Evolutionary conservation across 1,140 invertebrate species (phyloP).

Genomic region (Saxidomus purpurata): DNA sequence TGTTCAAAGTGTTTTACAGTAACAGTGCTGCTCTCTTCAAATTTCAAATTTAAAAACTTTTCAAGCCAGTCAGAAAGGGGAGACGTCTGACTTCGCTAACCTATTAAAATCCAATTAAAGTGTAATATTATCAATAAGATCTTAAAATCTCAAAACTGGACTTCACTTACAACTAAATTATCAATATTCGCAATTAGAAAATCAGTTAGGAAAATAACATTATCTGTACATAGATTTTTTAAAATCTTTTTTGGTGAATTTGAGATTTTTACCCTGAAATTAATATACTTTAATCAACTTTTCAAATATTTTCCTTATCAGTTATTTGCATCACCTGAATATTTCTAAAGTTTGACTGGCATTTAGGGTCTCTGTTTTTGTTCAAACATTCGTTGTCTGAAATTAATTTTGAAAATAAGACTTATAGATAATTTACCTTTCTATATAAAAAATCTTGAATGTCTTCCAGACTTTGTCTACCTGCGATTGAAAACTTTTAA

Average conservation of each 20-base stretch:
- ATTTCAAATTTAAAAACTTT: slow-evolving; percentile 17
- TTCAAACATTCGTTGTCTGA: background rate
- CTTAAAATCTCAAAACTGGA: no score
- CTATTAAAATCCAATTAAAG: slow-evolving; percentile 30
- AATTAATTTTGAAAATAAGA: background rate
- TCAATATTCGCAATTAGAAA: no score
- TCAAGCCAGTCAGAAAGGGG: background rate
- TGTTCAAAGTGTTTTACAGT: slow-evolving; percentile 2
- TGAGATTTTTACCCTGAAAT: no score
- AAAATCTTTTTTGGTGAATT: no score
- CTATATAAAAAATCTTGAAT: no score
- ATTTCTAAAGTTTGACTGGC: background rate
- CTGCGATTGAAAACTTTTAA: no score
- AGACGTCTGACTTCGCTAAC: background rate
- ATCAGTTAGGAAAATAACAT: no score
- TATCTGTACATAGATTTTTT: no score
- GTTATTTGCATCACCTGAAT: background rate
- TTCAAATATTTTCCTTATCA: no score
- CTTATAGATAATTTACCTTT: no score
- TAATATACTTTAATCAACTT: no score
- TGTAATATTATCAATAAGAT: background rate
- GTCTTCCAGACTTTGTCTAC: no score
- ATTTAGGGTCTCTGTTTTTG: background rate
- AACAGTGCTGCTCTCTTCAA: background rate
- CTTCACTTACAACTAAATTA: background rate